Evolutionary conservation across 2,888 invertebrate genomes (phyloP).

Genomic region (Melinaea marsaeus): DNA sequence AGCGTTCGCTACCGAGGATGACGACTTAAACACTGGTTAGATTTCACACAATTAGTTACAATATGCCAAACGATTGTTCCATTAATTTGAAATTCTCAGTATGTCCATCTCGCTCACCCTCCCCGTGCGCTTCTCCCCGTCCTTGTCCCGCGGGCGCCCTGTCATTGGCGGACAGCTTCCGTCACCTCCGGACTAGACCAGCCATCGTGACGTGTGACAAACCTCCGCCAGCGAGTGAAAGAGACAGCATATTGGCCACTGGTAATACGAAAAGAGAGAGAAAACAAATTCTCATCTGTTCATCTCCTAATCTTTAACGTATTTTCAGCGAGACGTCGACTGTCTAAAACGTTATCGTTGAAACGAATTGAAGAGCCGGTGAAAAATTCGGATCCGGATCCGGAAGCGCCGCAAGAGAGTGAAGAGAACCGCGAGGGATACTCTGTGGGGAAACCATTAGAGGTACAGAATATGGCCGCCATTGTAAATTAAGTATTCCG

Average conservation of each 20-base stretch:
- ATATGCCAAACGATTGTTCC: constrained; percentile 55
- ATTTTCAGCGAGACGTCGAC: constrained; percentile 59
- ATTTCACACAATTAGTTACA: constrained; percentile 38
- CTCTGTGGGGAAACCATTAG: constrained; percentile 87
- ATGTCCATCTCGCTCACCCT: neutral
- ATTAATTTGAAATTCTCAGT: too few relatives aligned
- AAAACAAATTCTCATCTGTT: neutral
- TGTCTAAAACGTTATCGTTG: constrained; percentile 65
- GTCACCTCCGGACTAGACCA: constrained; percentile 93
- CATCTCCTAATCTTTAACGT: neutral
- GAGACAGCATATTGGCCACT: constrained; percentile 76
- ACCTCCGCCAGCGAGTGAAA: constrained; percentile 90
- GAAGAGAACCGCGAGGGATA: constrained; percentile 60
- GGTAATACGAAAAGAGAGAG: constrained; percentile 52
- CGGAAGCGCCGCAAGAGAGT: constrained; percentile 24
- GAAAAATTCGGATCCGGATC: constrained; percentile 37
- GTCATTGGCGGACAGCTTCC: constrained; percentile 89
- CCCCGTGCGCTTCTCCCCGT: constrained; percentile 57
- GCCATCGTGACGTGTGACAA: constrained; percentile 89
- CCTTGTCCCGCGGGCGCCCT: constrained; percentile 78
- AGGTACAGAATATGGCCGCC: constrained; percentile 72
- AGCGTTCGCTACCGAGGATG: constrained; percentile 51
- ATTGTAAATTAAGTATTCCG: too few relatives aligned
- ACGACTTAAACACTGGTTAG: constrained; percentile 38
- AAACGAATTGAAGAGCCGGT: constrained; percentile 74